phyloP scores from a whole-genome alignment of 2,888 invertebrate genomes.

The Euplexia lucipara region DNA sequence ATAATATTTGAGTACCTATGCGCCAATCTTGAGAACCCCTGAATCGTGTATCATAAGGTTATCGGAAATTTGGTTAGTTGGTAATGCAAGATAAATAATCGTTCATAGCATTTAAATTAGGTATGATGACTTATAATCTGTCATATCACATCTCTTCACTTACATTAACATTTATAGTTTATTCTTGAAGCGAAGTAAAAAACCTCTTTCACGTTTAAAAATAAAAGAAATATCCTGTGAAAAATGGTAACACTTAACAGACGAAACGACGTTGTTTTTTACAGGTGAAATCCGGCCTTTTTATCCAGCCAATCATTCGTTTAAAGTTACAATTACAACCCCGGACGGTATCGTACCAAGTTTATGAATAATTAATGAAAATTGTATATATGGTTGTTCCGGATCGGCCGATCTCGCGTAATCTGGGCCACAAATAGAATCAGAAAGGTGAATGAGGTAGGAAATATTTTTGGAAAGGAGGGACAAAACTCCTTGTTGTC shows the following conservation, averaged over 20 bases:
- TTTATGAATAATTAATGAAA: constrained; percentile 40
- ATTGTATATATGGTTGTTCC: constrained; percentile 15
- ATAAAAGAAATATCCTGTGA: neutral
- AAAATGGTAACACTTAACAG: neutral
- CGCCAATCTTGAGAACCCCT: constrained; percentile 31
- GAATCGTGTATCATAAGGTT: constrained; percentile 35
- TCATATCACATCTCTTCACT: neutral
- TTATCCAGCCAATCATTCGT: constrained; percentile 15
- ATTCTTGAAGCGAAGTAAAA: neutral
- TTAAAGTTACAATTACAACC: constrained; percentile 33
- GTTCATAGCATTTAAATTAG: constrained; percentile 2
- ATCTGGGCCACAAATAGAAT: constrained; percentile 13
- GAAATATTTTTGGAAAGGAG: constrained; percentile 1
- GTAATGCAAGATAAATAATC: constrained; percentile 14
- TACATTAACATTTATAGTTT: neutral
- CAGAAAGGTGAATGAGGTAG: constrained; percentile 10
- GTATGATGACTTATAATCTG: neutral
- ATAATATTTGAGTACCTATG: neutral
- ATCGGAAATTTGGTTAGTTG: constrained; percentile 32
- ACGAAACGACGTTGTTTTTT: constrained; percentile 16
- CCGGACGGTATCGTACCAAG: constrained; percentile 12
- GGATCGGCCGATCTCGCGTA: constrained; percentile 2
- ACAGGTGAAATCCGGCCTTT: neutral
- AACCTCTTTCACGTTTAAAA: neutral
- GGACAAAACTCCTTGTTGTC: neutral